Evolutionary conservation across 2,797 vertebrate species (phyloP).

Genomic region (Enteromius treurensis): DNA sequence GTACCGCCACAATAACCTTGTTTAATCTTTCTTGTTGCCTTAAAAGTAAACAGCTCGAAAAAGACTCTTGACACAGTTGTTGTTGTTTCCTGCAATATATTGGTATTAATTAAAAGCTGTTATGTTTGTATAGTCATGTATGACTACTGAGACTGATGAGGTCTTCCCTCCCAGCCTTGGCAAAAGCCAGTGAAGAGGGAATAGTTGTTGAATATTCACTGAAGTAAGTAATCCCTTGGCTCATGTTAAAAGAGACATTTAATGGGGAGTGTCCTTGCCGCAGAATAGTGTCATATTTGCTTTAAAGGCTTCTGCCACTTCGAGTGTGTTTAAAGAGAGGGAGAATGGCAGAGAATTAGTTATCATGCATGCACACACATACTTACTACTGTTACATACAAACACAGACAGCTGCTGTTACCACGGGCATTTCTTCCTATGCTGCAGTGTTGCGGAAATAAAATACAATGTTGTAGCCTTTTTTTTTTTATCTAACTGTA

Average conservation of each 20-base stretch:
- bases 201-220: conserved; percentile 51
- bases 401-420: conserved; percentile 17
- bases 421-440: not conserved
- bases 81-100: conserved; percentile 37
- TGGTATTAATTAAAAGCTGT: conserved; percentile 49
- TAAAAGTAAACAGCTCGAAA: not conserved
- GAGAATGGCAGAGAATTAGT: conserved; percentile 33
- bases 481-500: not conserved
- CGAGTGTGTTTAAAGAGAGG: conserved; percentile 28
- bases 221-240: conserved; percentile 48
- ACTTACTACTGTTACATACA: not conserved
- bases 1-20: not conserved
- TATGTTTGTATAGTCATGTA: conserved; percentile 50
- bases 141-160: conserved; percentile 51
- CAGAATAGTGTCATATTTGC: conserved; percentile 37
- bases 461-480: not conserved
- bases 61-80: not conserved
- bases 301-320: conserved; percentile 40
- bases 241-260: conserved; percentile 37
- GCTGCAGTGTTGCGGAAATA: conserved; percentile 7
- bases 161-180: conserved; percentile 36
- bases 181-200: conserved; percentile 46
- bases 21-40: not conserved
- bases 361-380: not conserved
- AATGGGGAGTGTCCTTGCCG: conserved; percentile 42